phyloP scores from a whole-genome alignment of 2,888 invertebrate genomes.

The Lacanobia wlatinum region DNA sequence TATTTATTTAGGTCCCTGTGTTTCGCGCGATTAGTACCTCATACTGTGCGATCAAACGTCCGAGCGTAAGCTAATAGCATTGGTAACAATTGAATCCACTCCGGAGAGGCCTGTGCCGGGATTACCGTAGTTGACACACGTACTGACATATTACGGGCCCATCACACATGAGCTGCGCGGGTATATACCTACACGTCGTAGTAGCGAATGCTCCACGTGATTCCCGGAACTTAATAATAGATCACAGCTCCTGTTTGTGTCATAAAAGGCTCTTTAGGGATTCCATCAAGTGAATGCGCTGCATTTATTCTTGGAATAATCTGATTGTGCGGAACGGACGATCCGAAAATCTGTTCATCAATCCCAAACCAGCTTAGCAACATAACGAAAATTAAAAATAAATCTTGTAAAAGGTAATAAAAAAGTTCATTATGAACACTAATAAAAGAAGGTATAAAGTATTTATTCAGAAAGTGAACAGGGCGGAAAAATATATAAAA shows the following conservation, averaged over 20 bases:
- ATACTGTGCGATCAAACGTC: background rate
- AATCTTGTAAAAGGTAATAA: slow-evolving; percentile 50
- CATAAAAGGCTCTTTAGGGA: background rate
- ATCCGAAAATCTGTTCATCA: slow-evolving; percentile 5
- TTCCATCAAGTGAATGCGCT: slow-evolving; percentile 5
- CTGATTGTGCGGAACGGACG: background rate
- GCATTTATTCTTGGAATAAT: background rate
- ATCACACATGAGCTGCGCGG: background rate
- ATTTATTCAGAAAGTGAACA: slow-evolving; percentile 54
- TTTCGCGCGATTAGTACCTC: background rate
- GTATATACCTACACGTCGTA: background rate
- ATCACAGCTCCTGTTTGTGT: slow-evolving; percentile 1
- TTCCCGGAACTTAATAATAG: slow-evolving; percentile 18
- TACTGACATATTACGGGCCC: slow-evolving; percentile 10
- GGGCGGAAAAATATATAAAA: slow-evolving; percentile 53
- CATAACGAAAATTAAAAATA: slow-evolving; percentile 55
- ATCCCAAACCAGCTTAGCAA: background rate
- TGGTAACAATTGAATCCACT: slow-evolving; percentile 33
- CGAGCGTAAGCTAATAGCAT: slow-evolving; percentile 28
- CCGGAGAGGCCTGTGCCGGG: background rate
- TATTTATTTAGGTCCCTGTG: slow-evolving; percentile 5
- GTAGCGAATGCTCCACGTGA: slow-evolving; percentile 4
- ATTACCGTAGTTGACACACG: slow-evolving; percentile 20
- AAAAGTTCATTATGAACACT: slow-evolving; percentile 58
- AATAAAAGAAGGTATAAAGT: slow-evolving; percentile 58